Percentiles rank a stretch among this genome's conserved stretches.
These are phyloP conservation scores for Amblyornis subalaris DNA, from an alignment of 2,113 vertebrate species.

Conservation along the genomic window DNA sequence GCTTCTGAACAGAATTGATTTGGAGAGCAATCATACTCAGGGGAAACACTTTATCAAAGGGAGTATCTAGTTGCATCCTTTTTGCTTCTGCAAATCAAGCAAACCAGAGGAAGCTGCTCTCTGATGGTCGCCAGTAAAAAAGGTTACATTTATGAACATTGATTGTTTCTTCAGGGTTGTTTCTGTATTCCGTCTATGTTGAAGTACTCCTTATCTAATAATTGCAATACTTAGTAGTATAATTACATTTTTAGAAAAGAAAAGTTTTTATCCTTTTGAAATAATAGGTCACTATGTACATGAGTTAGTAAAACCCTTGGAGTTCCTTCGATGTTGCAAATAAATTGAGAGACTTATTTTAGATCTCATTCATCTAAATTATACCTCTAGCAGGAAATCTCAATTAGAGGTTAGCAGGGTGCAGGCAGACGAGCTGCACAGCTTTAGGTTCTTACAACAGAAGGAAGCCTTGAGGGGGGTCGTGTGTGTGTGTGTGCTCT, in stretches of 20 bases:
- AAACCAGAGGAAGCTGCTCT: background rate
- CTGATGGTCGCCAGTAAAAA: background rate
- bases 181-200: background rate
- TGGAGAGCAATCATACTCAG: background rate
- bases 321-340: background rate
- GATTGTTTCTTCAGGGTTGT: background rate
- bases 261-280: background rate
- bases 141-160: background rate
- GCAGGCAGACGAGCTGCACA: background rate
- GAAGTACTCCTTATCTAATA: background rate
- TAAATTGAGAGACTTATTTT: background rate
- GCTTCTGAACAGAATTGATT: background rate
- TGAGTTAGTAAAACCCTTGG: background rate
- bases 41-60: background rate
- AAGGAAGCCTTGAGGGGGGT: background rate
- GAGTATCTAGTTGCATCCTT: background rate
- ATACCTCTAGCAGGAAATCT: background rate
- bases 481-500: background rate
- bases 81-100: background rate
- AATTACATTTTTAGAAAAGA: background rate
- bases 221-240: background rate
- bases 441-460: background rate
- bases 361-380: background rate
- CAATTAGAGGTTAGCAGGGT: background rate
- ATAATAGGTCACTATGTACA: background rate